Percentiles rank a stretch among this genome's conserved stretches.
These are phyloP conservation scores for Ochlodes sylvanus DNA, from an alignment of 2,888 invertebrate genomes.

Conservation along the genomic window DNA sequence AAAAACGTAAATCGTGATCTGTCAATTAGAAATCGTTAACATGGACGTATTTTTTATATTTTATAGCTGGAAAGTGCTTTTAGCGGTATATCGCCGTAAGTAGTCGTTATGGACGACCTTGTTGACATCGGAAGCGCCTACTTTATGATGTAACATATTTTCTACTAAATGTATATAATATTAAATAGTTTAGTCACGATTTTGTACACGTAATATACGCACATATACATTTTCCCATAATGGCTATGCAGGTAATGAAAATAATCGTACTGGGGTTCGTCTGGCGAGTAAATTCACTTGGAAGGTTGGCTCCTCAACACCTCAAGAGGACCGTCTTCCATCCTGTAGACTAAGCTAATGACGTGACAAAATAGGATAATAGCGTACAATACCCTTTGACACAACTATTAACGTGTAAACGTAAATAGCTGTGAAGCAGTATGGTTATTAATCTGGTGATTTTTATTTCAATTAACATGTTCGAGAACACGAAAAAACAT, in stretches of 20 bases:
- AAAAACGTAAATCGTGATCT: conserved; percentile 23
- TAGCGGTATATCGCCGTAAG: not conserved
- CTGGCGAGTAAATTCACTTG: too few relatives aligned
- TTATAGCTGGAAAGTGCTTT: conserved; percentile 26
- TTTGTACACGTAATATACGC: not conserved
- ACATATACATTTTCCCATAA: not conserved
- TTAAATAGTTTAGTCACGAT: not conserved
- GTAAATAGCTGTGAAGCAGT: too few relatives aligned
- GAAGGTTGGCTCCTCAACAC: too few relatives aligned
- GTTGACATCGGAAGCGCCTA: conserved; percentile 15
- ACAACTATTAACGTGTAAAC: too few relatives aligned
- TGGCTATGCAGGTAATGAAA: too few relatives aligned
- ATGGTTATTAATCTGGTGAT: not conserved
- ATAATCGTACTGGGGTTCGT: too few relatives aligned
- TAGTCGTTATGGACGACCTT: not conserved
- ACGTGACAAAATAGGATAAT: too few relatives aligned
- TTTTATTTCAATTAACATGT: not conserved
- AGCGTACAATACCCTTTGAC: too few relatives aligned
- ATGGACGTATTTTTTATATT: conserved; percentile 11
- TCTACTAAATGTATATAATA: not conserved
- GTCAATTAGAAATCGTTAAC: conserved; percentile 20
- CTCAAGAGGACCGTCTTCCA: too few relatives aligned
- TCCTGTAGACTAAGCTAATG: too few relatives aligned
- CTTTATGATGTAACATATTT: conserved; percentile 8
- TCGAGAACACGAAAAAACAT: conserved; percentile 8